Evolutionary conservation across 1,140 invertebrate species (phyloP).

Genomic region (Drosophila nikananu): DNA sequence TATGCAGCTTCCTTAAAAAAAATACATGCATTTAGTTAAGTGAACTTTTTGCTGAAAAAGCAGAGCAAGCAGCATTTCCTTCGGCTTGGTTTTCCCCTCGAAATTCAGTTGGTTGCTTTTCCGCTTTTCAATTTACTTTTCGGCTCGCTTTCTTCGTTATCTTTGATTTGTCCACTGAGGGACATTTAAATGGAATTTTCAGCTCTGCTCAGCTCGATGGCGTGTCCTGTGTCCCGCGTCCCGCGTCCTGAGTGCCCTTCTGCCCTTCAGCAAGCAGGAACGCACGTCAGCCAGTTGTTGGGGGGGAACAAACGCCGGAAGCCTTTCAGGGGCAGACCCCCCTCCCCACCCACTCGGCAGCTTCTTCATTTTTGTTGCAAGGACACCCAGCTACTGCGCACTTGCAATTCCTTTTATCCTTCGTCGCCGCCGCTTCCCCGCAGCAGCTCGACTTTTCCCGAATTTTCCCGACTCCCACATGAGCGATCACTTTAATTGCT

Average conservation of each 20-base stretch:
- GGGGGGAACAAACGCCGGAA: conserved; percentile 41
- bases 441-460: conserved; percentile 10
- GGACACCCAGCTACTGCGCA: conserved; percentile 47
- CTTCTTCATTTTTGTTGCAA: conserved; percentile 44
- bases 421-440: background rate
- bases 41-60: background rate
- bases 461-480: conserved; percentile 33
- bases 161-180: conserved; percentile 80
- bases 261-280: conserved; percentile 7
- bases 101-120: background rate
- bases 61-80: background rate
- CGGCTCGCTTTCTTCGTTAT: conserved; percentile 50
- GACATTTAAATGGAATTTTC: conserved; percentile 76
- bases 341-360: background rate
- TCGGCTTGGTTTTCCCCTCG: background rate
- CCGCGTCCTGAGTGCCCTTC: background rate
- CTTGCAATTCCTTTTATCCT: conserved; percentile 22
- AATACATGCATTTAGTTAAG: background rate
- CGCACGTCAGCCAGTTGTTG: conserved; percentile 27
- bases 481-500: conserved; percentile 73
- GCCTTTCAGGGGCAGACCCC: too few species aligned
- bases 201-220: background rate
- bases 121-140: conserved; percentile 64
- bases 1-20: background rate
- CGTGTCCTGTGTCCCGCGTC: background rate